These are phyloP conservation scores for Probaryconus sp. DNA, from an alignment of 1,140 invertebrate species.

Conservation along the genomic window DNA sequence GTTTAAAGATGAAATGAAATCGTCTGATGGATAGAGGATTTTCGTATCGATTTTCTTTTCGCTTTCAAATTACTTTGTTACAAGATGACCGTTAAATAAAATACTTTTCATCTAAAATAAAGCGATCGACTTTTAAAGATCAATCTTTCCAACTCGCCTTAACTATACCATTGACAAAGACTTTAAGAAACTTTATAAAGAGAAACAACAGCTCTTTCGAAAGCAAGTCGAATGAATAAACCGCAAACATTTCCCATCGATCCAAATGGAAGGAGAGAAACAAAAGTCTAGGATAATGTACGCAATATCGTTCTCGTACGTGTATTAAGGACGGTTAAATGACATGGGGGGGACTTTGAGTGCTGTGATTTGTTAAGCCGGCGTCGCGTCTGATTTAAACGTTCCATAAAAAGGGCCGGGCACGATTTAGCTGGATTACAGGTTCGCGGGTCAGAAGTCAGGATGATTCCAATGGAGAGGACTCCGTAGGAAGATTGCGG, in stretches of 20 bases:
- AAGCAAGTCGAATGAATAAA: constrained; percentile 37
- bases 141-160: too few species aligned
- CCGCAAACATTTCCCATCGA: constrained; percentile 34
- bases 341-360: constrained; percentile 2
- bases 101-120: too few species aligned
- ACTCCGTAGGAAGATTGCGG: constrained; percentile 68
- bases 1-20: too few species aligned
- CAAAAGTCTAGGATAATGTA: constrained; percentile 20
- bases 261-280: constrained; percentile 21
- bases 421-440: constrained; percentile 74
- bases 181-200: too few species aligned
- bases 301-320: constrained; percentile 25
- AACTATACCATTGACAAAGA: too few species aligned
- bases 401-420: constrained; percentile 69
- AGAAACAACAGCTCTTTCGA: constrained; percentile 33
- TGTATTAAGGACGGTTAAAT: constrained; percentile 17
- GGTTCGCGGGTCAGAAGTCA: constrained; percentile 72
- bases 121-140: too few species aligned
- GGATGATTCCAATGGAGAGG: constrained; percentile 68
- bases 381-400: constrained; percentile 68
- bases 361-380: constrained; percentile 39
- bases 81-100: too few species aligned
- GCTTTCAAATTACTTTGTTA: too few species aligned
- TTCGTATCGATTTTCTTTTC: too few species aligned
- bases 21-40: too few species aligned